phyloP scores from a whole-genome alignment of 2,113 vertebrate species.

The Dipodomys merriami region DNA sequence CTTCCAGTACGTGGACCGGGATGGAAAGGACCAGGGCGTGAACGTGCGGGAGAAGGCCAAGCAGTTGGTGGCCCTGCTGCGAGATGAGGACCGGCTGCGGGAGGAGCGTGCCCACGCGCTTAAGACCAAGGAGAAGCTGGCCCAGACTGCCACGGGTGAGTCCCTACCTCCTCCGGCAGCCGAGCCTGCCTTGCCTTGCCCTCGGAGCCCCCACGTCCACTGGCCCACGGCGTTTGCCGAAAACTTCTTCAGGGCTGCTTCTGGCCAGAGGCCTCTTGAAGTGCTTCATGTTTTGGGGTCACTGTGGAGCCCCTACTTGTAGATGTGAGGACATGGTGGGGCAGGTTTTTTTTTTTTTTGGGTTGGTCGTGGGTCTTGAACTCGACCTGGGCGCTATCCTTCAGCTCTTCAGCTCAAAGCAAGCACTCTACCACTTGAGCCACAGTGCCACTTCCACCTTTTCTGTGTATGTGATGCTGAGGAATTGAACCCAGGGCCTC shows the following conservation, averaged over 20 bases:
- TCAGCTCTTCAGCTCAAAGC: too few species aligned
- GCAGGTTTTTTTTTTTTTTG: too few species aligned
- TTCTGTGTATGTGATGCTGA: too few species aligned
- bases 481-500: too few species aligned
- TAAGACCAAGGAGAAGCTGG: slow-evolving; percentile 98
- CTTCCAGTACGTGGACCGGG: slow-evolving; percentile 95
- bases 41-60: slow-evolving; percentile 96
- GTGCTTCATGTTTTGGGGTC: background rate
- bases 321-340: background rate
- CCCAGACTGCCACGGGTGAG: slow-evolving; percentile 93
- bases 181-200: too few species aligned
- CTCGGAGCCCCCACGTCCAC: too few species aligned
- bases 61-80: slow-evolving; percentile 93
- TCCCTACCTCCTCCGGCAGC: too few species aligned
- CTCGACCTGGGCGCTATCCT: too few species aligned
- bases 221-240: too few species aligned
- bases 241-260: background rate
- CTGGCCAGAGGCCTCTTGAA: background rate
- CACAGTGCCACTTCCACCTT: too few species aligned
- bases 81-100: slow-evolving; percentile 93
- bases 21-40: slow-evolving; percentile 96
- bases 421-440: too few species aligned
- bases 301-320: background rate
- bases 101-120: slow-evolving; percentile 94
- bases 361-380: too few species aligned